Percentiles rank a stretch among this genome's conserved stretches.
Conservation (phyloP, 2,797 vertebrate genomes). For the Gila robusta region DNA sequence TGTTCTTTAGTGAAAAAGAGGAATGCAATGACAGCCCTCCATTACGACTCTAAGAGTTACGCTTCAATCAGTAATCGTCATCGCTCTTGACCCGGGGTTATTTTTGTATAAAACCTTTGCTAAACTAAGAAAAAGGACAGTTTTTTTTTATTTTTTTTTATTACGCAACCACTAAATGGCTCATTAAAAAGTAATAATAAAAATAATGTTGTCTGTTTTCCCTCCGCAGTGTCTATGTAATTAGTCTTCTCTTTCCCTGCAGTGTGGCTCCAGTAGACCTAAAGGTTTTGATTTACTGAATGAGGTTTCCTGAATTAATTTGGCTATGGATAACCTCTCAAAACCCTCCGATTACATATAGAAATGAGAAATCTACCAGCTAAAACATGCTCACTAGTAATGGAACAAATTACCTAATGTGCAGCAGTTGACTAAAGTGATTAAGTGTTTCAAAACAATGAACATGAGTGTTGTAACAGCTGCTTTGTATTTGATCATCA, state of each 20-base stretch:
- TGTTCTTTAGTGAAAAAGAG: conserved; percentile 52
- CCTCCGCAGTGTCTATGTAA: not conserved
- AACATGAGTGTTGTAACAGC: not conserved
- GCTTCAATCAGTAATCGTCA: not conserved
- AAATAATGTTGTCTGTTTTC: not conserved
- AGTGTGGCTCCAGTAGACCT: not conserved
- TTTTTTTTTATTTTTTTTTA: not conserved
- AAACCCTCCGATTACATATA: conserved; percentile 54
- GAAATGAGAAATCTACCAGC: conserved; percentile 53
- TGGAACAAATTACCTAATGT: conserved; percentile 11
- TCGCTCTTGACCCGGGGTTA: not conserved
- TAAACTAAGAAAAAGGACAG: not conserved
- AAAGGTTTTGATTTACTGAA: conserved; percentile 54
- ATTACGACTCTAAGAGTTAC: not conserved
- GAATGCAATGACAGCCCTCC: conserved; percentile 32
- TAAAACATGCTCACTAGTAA: conserved; percentile 23
- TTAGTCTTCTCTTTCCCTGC: not conserved
- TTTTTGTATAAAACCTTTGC: conserved; percentile 10
- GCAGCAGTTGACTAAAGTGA: conserved; percentile 53
- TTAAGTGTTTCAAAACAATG: conserved; percentile 8
- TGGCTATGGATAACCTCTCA: conserved; percentile 28
- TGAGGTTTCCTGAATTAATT: conserved; percentile 46
- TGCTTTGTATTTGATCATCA: conserved; percentile 22
- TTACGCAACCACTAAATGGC: not conserved
- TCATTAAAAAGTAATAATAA: conserved; percentile 11